Conservation (phyloP, 2,888 invertebrate species). For the Drosophila antonietae region DNA sequence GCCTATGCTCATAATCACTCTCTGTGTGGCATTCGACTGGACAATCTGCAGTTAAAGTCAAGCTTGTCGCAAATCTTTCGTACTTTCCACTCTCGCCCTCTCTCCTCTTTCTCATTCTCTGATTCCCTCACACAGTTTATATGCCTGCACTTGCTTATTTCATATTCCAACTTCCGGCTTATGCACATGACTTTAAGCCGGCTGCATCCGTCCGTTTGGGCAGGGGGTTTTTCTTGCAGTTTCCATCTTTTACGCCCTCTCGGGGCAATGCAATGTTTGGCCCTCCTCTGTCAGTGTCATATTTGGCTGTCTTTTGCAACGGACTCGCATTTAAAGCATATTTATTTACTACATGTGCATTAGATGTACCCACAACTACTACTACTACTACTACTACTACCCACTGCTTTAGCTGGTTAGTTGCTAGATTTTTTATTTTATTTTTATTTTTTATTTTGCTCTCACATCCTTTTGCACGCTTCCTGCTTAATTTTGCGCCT, state of each 20-base stretch:
- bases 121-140: background rate
- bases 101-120: constrained; percentile 1
- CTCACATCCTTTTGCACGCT: constrained; percentile 36
- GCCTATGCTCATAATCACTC: constrained; percentile 48
- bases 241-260: constrained; percentile 1
- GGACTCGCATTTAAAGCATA: constrained; percentile 51
- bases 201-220: constrained; percentile 60
- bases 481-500: constrained; percentile 75
- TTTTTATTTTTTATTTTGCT: background rate
- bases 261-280: background rate
- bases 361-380: constrained; percentile 1
- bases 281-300: constrained; percentile 73
- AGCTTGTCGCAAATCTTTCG: constrained; percentile 66
- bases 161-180: constrained; percentile 76
- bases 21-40: constrained; percentile 13
- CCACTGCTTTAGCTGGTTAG: background rate
- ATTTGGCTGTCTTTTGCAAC: constrained; percentile 43
- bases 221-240: constrained; percentile 31
- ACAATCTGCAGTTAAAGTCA: constrained; percentile 34
- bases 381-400: background rate
- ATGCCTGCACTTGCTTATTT: constrained; percentile 68
- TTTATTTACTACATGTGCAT: constrained; percentile 45
- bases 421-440: constrained; percentile 14
- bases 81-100: background rate
- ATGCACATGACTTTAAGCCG: constrained; percentile 79